Conservation (phyloP, 2,888 invertebrate genomes). For the Cosmopolites sordidus region DNA sequence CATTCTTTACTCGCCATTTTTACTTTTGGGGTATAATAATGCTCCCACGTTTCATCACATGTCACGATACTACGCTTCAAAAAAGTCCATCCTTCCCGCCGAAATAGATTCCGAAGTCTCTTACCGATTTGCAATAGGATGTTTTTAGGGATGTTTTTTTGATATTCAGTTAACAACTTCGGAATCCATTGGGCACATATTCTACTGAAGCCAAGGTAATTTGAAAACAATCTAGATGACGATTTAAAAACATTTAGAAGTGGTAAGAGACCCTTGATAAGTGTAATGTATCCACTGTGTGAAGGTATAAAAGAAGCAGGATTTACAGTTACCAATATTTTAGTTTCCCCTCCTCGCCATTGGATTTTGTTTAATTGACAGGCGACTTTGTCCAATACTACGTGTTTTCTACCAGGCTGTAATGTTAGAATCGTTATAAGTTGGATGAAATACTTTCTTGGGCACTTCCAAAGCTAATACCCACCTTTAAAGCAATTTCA, state of each 20-base stretch:
- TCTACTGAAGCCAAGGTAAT: constrained; percentile 78
- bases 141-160: too few species aligned
- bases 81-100: too few species aligned
- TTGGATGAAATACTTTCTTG: background rate
- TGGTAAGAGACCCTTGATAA: constrained; percentile 86
- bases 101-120: too few species aligned
- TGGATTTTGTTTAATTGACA: constrained; percentile 68
- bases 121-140: too few species aligned
- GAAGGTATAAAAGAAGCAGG: constrained; percentile 62
- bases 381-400: constrained; percentile 77
- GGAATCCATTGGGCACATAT: too few species aligned
- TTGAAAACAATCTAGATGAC: constrained; percentile 94
- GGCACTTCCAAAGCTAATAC: too few species aligned
- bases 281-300: constrained; percentile 82
- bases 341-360: constrained; percentile 62
- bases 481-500: constrained; percentile 81
- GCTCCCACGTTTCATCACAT: too few species aligned
- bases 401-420: constrained; percentile 71
- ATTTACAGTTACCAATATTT: constrained; percentile 45
- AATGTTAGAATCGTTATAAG: constrained; percentile 28
- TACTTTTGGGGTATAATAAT: too few species aligned
- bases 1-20: too few species aligned
- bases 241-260: constrained; percentile 89
- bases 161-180: too few species aligned
- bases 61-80: too few species aligned